A percentile compares a stretch with the other conserved stretches of the same genome.
phyloP scores from a whole-genome alignment of 37 sponge, comb jelly and placozoan genomes.

The Dysidea cf. avara region DNA sequence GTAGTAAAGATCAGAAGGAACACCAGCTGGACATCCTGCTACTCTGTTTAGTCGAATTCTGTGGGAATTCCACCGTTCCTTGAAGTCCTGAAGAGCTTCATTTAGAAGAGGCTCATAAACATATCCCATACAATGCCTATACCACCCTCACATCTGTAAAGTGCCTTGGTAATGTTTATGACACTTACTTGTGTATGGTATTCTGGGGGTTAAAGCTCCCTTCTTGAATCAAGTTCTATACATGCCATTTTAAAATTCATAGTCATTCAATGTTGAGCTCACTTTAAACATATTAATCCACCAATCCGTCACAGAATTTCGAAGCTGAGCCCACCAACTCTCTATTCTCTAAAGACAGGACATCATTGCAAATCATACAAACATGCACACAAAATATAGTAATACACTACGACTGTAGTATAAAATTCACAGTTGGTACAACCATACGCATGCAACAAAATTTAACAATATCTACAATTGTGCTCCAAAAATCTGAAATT shows the following conservation, averaged over 20 bases:
- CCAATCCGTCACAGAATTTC: conserved; percentile 9
- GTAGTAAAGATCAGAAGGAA: conserved; percentile 37
- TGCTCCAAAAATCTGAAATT: too few species aligned
- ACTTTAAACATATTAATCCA: conserved; percentile 31
- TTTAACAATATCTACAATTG: too few species aligned
- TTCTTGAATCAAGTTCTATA: conserved; percentile 21
- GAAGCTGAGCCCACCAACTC: conserved; percentile 9
- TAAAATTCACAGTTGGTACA: too few species aligned
- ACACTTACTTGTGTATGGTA: conserved; percentile 1
- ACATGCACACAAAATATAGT: background rate
- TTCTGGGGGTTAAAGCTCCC: conserved; percentile 20
- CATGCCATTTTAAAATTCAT: background rate
- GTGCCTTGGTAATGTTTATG: too few species aligned
- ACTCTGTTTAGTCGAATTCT: conserved; percentile 4
- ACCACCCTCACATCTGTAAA: background rate
- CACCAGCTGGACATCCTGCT: conserved; percentile 38
- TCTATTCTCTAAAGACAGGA: background rate
- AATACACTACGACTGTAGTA: too few species aligned
- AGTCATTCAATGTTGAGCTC: background rate
- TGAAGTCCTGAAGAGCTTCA: conserved; percentile 23
- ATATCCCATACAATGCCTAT: conserved; percentile 26
- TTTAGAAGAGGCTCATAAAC: conserved; percentile 16
- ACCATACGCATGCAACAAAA: too few species aligned
- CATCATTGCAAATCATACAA: too few species aligned
- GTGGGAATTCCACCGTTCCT: conserved; percentile 34